These are phyloP conservation scores for Penelope pileata DNA, from an alignment of 2,113 vertebrate species.

Conservation along the genomic window DNA sequence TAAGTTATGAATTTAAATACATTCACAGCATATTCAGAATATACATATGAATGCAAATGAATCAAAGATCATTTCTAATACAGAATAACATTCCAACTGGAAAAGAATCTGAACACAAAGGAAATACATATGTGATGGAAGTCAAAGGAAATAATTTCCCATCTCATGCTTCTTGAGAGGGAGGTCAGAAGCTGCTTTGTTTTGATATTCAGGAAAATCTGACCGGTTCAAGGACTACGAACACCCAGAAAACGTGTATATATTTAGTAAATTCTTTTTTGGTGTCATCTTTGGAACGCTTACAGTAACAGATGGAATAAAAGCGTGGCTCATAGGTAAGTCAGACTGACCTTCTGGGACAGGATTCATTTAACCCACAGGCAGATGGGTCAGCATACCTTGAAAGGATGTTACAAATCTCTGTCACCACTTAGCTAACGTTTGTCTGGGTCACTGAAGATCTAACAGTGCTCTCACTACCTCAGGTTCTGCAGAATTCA, in stretches of 20 bases:
- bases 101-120: background rate
- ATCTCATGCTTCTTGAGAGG: background rate
- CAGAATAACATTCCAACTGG: background rate
- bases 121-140: background rate
- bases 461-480: background rate
- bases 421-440: background rate
- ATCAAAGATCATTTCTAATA: background rate
- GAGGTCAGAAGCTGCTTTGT: background rate
- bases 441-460: background rate
- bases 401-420: background rate
- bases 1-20: background rate
- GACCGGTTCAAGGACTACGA: background rate
- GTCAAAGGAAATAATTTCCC: background rate
- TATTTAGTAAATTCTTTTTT: constrained; percentile 43
- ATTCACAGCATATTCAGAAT: background rate
- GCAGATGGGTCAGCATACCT: background rate
- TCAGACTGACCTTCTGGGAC: constrained; percentile 36
- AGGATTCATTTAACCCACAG: background rate
- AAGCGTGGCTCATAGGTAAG: background rate
- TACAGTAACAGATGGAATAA: constrained; percentile 50
- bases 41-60: background rate
- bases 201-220: background rate
- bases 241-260: background rate
- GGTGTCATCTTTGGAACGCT: constrained; percentile 15
- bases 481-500: background rate